Evolutionary conservation across 2,797 vertebrate species (phyloP).

Genomic region (Prunella strophiata): DNA sequence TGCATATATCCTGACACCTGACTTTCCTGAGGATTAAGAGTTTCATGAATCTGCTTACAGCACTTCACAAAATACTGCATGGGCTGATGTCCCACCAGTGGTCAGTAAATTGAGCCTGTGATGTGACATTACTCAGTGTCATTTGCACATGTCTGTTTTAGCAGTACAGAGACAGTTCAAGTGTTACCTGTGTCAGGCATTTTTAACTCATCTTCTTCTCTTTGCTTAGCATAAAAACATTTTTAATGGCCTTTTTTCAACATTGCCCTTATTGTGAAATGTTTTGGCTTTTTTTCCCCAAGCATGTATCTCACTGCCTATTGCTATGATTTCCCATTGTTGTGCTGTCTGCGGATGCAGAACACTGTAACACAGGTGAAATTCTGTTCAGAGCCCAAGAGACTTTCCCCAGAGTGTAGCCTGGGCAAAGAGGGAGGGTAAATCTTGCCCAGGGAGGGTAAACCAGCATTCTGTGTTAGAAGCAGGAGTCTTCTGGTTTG

Average conservation of each 20-base stretch:
- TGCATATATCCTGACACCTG: not conserved
- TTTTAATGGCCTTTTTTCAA: not conserved
- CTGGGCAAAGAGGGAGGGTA: not conserved
- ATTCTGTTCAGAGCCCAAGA: not conserved
- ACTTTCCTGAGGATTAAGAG: not conserved
- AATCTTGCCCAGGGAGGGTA: not conserved
- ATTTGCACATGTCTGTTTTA: not conserved
- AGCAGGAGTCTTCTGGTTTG: not conserved
- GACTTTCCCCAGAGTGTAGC: not conserved
- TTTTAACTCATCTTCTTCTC: not conserved
- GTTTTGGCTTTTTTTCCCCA: fast-evolving
- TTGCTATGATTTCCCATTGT: not conserved
- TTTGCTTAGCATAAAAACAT: not conserved
- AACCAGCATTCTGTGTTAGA: not conserved
- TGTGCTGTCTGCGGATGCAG: not conserved
- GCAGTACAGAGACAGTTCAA: not conserved
- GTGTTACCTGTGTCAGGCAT: not conserved
- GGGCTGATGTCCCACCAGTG: not conserved
- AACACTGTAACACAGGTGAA: fast-evolving
- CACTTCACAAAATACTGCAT: not conserved
- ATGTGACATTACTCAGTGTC: not conserved
- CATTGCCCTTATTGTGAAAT: not conserved
- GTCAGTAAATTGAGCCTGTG: not conserved
- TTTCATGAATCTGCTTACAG: not conserved
- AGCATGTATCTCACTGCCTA: fast-evolving